Conservation (phyloP, 2,113 vertebrate species). For the Larimichthys crocea region DNA sequence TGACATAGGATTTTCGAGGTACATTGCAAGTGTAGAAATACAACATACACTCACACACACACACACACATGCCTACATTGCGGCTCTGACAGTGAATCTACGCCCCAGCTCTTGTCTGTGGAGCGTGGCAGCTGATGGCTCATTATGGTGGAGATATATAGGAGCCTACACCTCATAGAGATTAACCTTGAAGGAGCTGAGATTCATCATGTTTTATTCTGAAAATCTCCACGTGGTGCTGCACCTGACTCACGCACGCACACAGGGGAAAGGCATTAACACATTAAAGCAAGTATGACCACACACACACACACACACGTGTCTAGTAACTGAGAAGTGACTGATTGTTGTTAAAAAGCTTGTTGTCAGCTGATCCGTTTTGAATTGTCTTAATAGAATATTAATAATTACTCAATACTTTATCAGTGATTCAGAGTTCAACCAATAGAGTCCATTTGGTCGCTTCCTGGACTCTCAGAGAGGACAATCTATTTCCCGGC, state of each 20-base stretch:
- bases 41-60: not conserved
- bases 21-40: not conserved
- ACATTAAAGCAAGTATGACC: no score
- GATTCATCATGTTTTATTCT: slow-evolving; percentile 39
- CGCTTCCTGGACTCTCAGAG: not conserved
- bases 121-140: slow-evolving; percentile 60
- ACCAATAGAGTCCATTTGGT: not conserved
- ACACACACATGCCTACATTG: not conserved
- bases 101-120: slow-evolving; percentile 31
- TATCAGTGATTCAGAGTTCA: slow-evolving; percentile 4
- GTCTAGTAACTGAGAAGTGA: not conserved
- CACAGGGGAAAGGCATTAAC: not conserved
- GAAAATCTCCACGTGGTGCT: not conserved
- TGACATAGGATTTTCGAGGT: not conserved
- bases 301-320: not conserved
- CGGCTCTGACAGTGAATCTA: slow-evolving; percentile 26
- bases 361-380: not conserved
- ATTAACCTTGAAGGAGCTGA: slow-evolving; percentile 56
- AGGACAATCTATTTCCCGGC: not conserved
- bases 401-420: not conserved
- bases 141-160: slow-evolving; percentile 59
- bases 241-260: slow-evolving; percentile 7
- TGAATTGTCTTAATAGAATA: not conserved
- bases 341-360: not conserved
- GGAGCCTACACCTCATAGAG: slow-evolving; percentile 39